Percentiles rank a stretch among this genome's conserved stretches.
These are phyloP conservation scores for Ectropis crepuscularia DNA, from an alignment of 2,888 invertebrate genomes.

Conservation along the genomic window DNA sequence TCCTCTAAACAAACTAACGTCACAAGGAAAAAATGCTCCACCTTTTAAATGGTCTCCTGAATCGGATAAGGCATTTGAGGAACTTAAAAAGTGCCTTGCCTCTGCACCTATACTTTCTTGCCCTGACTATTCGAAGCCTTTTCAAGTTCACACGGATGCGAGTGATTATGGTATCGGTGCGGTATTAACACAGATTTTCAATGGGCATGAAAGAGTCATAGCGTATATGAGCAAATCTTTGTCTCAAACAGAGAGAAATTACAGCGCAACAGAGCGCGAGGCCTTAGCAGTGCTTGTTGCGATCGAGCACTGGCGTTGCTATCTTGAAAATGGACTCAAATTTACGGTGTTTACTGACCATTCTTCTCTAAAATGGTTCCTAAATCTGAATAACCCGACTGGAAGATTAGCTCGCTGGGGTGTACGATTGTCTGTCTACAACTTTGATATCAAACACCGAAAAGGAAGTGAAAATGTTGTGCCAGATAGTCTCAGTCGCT, in stretches of 20 bases:
- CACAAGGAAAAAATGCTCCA: conserved; percentile 37
- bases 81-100: conserved; percentile 29
- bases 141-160: conserved; percentile 32
- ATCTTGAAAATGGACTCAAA: conserved; percentile 40
- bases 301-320: conserved; percentile 47
- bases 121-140: conserved; percentile 33
- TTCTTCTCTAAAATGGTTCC: conserved; percentile 42
- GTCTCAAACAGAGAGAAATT: conserved; percentile 18
- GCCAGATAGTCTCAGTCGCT: conserved; percentile 41
- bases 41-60: conserved; percentile 43
- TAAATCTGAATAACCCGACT: conserved; percentile 40
- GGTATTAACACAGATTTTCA: background rate
- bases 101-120: conserved; percentile 34
- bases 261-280: conserved; percentile 47
- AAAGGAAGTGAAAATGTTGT: conserved; percentile 41
- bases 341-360: conserved; percentile 46
- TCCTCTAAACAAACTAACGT: conserved; percentile 43
- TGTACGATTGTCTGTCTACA: conserved; percentile 41
- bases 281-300: conserved; percentile 44
- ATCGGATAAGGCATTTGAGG: conserved; percentile 38
- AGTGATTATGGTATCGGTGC: conserved; percentile 5
- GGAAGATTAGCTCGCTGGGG: conserved; percentile 47
- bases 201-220: conserved; percentile 8
- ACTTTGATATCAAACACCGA: conserved; percentile 44
- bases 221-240: conserved; percentile 17